Evolutionary conservation across 2,113 vertebrate species (phyloP).

Genomic region (Sigmodon hispidus): DNA sequence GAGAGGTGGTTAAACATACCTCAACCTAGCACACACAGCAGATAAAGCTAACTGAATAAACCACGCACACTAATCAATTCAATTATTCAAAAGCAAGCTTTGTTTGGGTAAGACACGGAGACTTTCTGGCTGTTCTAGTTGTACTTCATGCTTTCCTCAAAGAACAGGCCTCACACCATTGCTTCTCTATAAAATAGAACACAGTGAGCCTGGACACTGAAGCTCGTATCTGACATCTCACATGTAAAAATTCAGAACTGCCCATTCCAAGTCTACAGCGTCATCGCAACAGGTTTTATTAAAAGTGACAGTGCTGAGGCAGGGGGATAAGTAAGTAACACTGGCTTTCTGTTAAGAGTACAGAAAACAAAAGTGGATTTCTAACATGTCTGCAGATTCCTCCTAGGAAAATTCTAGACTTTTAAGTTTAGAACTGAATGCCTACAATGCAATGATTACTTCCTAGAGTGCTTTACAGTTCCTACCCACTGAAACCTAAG

Average conservation of each 20-base stretch:
- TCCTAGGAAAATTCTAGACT: conserved; percentile 45
- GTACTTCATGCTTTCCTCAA: neutral
- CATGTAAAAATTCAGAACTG: conserved; percentile 52
- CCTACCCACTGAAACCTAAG: conserved; percentile 28
- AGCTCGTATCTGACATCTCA: conserved; percentile 52
- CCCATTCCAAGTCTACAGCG: conserved; percentile 44
- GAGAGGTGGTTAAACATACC: neutral
- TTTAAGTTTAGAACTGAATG: conserved; percentile 52
- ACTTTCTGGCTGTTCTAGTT: neutral
- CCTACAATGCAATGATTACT: conserved; percentile 39
- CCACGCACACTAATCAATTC: neutral
- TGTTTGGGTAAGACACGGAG: conserved; percentile 33
- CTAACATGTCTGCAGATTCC: conserved; percentile 16
- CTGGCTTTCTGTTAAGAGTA: conserved; percentile 79
- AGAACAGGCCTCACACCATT: neutral
- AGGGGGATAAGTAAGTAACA: conserved; percentile 80
- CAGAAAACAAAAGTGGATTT: conserved; percentile 44
- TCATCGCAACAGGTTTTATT: conserved; percentile 47
- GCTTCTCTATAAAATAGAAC: conserved; percentile 40
- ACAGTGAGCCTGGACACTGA: conserved; percentile 43
- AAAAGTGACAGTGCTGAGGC: conserved; percentile 76
- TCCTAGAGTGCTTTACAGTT: conserved; percentile 41
- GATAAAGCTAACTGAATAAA: neutral
- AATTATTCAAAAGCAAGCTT: conserved; percentile 9
- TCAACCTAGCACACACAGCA: neutral